A percentile compares a stretch with the other conserved stretches of the same genome.
Conservation (phyloP, 1,140 invertebrate genomes). For the Ericerus pela region DNA sequence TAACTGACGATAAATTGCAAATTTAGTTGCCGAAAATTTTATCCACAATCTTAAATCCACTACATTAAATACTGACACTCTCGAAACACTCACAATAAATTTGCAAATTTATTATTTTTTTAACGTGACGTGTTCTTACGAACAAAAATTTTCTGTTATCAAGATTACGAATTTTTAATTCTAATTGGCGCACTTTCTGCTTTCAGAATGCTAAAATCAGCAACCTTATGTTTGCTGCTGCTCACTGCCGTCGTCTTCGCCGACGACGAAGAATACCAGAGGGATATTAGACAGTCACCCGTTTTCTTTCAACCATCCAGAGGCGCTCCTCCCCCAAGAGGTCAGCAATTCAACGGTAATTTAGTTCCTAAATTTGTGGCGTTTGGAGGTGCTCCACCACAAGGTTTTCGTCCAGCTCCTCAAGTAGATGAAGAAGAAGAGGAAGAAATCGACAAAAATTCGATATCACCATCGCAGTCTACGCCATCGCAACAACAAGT, state of each 20-base stretch:
- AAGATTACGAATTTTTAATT: too few relatives aligned
- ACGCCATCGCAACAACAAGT: conserved; percentile 9
- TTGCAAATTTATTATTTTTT: too few relatives aligned
- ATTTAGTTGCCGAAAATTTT: too few relatives aligned
- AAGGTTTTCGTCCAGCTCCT: conserved; percentile 21
- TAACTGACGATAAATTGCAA: too few relatives aligned
- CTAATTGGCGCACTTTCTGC: too few relatives aligned
- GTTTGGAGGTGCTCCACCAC: conserved; percentile 16
- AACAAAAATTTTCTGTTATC: too few relatives aligned
- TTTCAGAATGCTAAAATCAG: conserved; percentile 3
- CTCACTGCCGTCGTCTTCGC: conserved; percentile 17
- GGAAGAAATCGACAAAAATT: conserved; percentile 21
- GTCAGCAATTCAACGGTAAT: conserved; percentile 12
- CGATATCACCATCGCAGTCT: conserved; percentile 16
- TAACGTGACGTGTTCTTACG: too few relatives aligned
- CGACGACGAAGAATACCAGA: conserved; percentile 13
- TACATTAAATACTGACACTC: too few relatives aligned
- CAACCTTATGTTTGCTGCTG: background rate
- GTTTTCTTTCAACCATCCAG: conserved; percentile 6
- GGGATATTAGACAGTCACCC: conserved; percentile 12
- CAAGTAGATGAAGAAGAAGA: conserved; percentile 20
- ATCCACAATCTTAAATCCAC: too few relatives aligned
- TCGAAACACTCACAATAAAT: too few relatives aligned
- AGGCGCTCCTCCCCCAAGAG: conserved; percentile 12
- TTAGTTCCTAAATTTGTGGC: conserved; percentile 12